Evolutionary conservation across 2,113 vertebrate species (phyloP), one percentile per base, ranked within the genome.

Genomic region (Cavia porcellus): DNA sequence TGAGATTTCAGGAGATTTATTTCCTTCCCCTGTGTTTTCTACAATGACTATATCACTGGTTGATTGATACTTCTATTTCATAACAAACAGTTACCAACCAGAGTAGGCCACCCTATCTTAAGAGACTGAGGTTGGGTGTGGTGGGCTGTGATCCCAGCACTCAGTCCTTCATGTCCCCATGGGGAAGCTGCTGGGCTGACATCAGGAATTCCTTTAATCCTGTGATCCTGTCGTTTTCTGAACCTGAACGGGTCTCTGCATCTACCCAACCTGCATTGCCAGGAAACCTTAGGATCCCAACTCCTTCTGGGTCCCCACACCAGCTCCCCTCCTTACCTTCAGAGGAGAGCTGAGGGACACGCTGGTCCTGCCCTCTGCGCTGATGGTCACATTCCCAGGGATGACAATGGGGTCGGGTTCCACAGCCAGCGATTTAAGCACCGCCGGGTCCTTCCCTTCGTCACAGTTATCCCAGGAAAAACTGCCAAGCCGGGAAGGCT

Each of bases 391-490:
- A 0, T 98, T 97, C 45, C 99, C 99, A 0, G 99, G 99, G 72
- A 99, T 77, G 9, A 13, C 47, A 81, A 99, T 96, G 35, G 99
- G 99, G 94, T 99, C 98, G 0, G 99, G 99, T 0, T 96, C 91
- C 93, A 99, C 35, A 0, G 96, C 98, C 74, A 99, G 98, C 94
- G 97, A 98, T 84, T 98, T 96, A 94, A 99, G 91, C 83, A 98
- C 81, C 0, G 97, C 98, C 0, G 99, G 99, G 28, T 98, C 98
- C 1, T 30, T 98, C 38, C 84, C 95, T 1, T 93, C 96, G 32
- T 98, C 98, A 0, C 99, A 99, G 96, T 99, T 98, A 70, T 98
- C 96, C 99, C 99, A 99, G 57, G 97, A 95, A 96, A 99, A 99
- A 91, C 82, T 96, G 85, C 96, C 45, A 3, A 98, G 82, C 97